phyloP scores from a whole-genome alignment of 2,797 vertebrate genomes.

The Spinibarbus caldwelli region DNA sequence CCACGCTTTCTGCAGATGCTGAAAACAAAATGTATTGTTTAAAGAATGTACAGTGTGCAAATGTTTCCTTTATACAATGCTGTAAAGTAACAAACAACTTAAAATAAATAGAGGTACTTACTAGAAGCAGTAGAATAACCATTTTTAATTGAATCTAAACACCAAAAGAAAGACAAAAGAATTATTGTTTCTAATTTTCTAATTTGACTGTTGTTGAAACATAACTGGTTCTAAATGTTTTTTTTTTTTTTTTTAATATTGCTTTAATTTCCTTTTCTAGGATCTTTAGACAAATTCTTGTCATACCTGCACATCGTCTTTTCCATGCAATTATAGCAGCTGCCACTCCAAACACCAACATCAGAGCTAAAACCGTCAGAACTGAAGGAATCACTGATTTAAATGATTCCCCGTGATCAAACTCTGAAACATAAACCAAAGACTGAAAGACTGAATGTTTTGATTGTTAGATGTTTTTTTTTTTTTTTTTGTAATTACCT shows the following conservation, averaged over 20 bases:
- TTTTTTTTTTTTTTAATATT: too few species aligned
- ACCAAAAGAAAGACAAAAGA: not conserved
- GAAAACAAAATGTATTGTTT: not conserved
- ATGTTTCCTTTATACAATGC: not conserved
- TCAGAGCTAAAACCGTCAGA: not conserved
- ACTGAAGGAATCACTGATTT: not conserved
- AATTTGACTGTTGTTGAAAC: not conserved
- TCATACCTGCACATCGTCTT: not conserved
- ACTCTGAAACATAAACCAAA: not conserved
- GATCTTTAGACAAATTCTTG: not conserved
- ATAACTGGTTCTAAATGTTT: not conserved
- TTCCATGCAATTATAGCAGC: not conserved
- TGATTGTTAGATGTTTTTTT: not conserved
- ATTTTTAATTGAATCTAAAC: not conserved
- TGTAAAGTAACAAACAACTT: not conserved
- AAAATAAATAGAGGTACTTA: not conserved
- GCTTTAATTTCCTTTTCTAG: too few species aligned
- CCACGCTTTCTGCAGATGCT: not conserved
- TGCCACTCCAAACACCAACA: not conserved
- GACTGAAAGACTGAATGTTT: not conserved
- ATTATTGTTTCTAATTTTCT: too few species aligned
- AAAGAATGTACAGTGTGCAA: not conserved
- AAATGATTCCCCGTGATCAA: not conserved
- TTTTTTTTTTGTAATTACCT: not conserved
- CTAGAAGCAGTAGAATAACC: not conserved